A percentile compares a stretch with the other conserved stretches of the same genome.
Conservation (phyloP, 2,888 invertebrate species). For the Heliconius hortense region DNA sequence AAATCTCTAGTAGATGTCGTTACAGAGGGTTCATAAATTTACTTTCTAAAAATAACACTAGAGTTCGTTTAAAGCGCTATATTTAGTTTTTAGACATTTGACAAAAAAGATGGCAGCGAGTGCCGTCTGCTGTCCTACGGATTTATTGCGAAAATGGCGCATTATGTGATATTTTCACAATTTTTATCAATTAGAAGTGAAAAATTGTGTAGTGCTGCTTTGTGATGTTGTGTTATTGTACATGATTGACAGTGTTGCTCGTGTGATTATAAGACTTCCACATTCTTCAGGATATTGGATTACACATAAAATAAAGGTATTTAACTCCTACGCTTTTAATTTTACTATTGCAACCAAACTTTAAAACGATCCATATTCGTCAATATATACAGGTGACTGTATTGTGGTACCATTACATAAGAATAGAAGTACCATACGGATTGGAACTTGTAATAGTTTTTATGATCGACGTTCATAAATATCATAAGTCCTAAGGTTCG, state of each 20-base stretch:
- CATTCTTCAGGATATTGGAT: slow-evolving; percentile 81
- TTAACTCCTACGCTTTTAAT: slow-evolving; percentile 69
- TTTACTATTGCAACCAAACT: slow-evolving; percentile 40
- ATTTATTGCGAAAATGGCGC: slow-evolving; percentile 80
- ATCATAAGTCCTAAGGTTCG: slow-evolving; percentile 52
- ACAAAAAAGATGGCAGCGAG: slow-evolving; percentile 82
- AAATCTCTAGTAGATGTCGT: slow-evolving; percentile 58
- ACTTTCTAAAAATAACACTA: slow-evolving; percentile 81
- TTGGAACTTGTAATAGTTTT: slow-evolving; percentile 42
- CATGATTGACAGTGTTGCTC: slow-evolving; percentile 75
- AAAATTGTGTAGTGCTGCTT: slow-evolving; percentile 77
- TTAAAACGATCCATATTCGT: slow-evolving; percentile 27
- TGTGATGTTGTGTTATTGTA: slow-evolving; percentile 77
- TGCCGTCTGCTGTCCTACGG: slow-evolving; percentile 78
- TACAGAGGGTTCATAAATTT: slow-evolving; percentile 49
- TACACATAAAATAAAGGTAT: slow-evolving; percentile 80
- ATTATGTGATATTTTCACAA: slow-evolving; percentile 79
- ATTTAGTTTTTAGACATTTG: slow-evolving; percentile 82
- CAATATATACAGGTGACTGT: slow-evolving; percentile 11
- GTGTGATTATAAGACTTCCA: slow-evolving; percentile 76
- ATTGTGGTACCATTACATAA: slow-evolving; percentile 68
- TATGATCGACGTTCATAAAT: slow-evolving; percentile 40
- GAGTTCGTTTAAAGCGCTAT: slow-evolving; percentile 81
- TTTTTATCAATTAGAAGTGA: slow-evolving; percentile 75
- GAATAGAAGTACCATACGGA: slow-evolving; percentile 53